These are phyloP conservation scores for Spheniscus mendiculus DNA, from an alignment of 2,113 vertebrate species.

Conservation along the genomic window DNA sequence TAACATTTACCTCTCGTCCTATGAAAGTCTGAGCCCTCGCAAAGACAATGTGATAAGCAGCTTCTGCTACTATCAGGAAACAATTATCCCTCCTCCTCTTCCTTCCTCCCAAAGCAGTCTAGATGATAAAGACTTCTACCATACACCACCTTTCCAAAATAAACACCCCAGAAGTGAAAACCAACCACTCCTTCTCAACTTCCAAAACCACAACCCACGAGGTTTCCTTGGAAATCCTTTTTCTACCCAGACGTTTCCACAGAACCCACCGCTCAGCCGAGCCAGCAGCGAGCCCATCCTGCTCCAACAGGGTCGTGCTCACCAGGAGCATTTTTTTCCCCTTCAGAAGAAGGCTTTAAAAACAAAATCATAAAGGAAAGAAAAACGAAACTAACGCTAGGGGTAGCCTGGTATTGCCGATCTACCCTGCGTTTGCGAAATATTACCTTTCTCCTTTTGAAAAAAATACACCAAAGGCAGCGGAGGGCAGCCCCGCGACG, in stretches of 20 bases:
- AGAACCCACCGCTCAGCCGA: accelerated
- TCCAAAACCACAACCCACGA: not conserved
- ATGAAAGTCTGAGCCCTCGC: not conserved
- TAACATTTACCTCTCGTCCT: not conserved
- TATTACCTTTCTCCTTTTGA: not conserved
- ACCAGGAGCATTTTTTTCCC: too few relatives aligned
- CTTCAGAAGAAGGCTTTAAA: not conserved
- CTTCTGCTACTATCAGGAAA: not conserved
- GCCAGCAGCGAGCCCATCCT: not conserved
- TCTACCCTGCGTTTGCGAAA: not conserved
- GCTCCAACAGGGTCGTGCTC: accelerated
- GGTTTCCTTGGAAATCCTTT: not conserved
- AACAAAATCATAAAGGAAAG: accelerated
- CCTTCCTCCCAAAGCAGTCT: not conserved
- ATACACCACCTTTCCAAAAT: not conserved
- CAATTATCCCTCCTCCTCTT: not conserved
- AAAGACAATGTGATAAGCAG: not conserved
- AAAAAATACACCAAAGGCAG: accelerated
- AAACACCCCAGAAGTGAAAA: not conserved
- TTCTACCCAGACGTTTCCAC: not conserved
- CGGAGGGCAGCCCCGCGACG: not conserved
- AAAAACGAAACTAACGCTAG: accelerated
- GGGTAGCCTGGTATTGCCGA: accelerated
- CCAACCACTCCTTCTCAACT: not conserved
- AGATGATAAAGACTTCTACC: not conserved